A percentile compares a stretch with the other conserved stretches of the same genome.
These are phyloP conservation scores for Lasioglossum lativentre DNA, from an alignment of 2,888 invertebrate genomes.

Conservation along the genomic window DNA sequence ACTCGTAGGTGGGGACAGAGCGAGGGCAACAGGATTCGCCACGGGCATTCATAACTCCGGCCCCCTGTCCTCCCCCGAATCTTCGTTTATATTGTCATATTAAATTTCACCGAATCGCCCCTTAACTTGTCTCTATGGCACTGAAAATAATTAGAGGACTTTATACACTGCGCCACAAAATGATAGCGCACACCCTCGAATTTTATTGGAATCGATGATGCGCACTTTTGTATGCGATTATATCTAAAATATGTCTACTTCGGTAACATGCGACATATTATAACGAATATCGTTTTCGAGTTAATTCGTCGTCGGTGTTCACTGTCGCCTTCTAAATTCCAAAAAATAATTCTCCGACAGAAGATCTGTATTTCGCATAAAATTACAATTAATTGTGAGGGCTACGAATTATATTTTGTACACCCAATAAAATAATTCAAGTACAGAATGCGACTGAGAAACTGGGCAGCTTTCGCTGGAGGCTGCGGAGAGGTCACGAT, in stretches of 20 bases:
- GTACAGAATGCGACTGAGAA: neutral
- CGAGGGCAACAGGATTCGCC: constrained; percentile 20
- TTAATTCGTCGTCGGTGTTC: too few relatives aligned
- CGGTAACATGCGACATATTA: neutral
- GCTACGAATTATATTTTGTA: neutral
- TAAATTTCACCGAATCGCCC: constrained; percentile 5
- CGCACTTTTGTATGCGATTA: neutral
- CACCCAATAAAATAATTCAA: neutral
- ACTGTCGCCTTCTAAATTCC: neutral
- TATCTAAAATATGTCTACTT: too few relatives aligned
- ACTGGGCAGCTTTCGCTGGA: neutral
- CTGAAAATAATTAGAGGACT: constrained; percentile 14
- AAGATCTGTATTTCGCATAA: neutral
- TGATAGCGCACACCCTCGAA: neutral
- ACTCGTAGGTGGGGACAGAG: constrained; percentile 50
- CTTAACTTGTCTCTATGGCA: constrained; percentile 10
- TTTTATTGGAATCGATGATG: neutral
- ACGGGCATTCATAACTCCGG: constrained; percentile 27
- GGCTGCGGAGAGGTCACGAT: neutral
- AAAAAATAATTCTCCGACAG: neutral
- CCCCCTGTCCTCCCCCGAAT: neutral
- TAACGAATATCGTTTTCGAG: too few relatives aligned
- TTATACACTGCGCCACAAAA: neutral
- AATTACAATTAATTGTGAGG: neutral
- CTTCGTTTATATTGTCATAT: neutral